Base-by-base conservation (phyloP, 1,140 invertebrate genomes). In the Calephelis nemesis region DNA sequence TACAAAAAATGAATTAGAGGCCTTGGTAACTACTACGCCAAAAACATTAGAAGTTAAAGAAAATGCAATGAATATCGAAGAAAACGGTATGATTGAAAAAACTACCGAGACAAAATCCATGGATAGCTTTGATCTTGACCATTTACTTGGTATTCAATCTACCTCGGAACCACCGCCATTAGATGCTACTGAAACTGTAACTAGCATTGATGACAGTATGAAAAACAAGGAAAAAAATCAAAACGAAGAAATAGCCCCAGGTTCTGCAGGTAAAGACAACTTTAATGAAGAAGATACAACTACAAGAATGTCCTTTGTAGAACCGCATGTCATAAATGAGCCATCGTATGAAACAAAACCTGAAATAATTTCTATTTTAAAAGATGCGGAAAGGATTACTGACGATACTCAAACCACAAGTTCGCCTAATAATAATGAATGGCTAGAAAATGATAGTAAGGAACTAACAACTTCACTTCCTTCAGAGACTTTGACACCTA, bases 271-370 rank as follows among this genome's bases (percentile, higher is more conserved):
- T 5, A 66, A 66, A 54, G 65, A 66, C 52, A 40, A 47, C 13
- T 45, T 47, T 39, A 50, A 65, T 5, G 48, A 52, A 54, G 39
- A 39, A 11, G 8, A 13, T 7, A 84, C 83, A 39, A 81, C 81
- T 45, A 72, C 52, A 13, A 76, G 72, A 65, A 74, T 79, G 12
- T 79, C 79, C 10, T 72, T 81, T 65, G 81, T 79, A 7, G 84
- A 84, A 67, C 77, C 77, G 30, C 74, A 84, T 70, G 67, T 79
- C 30, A 79, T 77, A 42, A 79, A 78, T 70, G 78, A 83, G 42
- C 77, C 80, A 30, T 78, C 84, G 30, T 78, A 81, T 70, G 83
- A 83, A 76, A 68, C 76, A 8, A 83, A 75, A 70, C 71, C 82
- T n/a, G 81, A 83, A 67, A 79, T 78, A 54, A 80, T 78, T 68